Conservation (phyloP, 2,113 vertebrate species). For the Pycnonotus jocosus region DNA sequence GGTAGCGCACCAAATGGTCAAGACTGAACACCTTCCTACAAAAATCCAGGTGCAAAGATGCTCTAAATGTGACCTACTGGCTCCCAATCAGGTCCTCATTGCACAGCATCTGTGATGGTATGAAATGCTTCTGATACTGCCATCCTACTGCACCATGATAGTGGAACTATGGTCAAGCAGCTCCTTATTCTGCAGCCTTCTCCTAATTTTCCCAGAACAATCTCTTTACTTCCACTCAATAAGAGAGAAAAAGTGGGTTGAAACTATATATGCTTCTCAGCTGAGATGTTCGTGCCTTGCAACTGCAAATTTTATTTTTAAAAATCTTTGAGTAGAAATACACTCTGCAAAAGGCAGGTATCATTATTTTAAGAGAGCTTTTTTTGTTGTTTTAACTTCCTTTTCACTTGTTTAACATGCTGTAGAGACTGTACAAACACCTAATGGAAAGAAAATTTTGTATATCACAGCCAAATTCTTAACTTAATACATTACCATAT, state of each 20-base stretch:
- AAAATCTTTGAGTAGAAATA: neutral
- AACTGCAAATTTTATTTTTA: neutral
- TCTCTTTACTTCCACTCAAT: neutral
- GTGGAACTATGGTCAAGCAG: neutral
- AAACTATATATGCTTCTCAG: neutral
- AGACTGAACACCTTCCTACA: neutral
- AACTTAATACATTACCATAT: slow-evolving; percentile 12
- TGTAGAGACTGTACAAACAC: neutral
- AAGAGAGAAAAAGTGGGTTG: neutral
- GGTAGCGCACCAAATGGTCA: neutral
- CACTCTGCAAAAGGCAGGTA: neutral
- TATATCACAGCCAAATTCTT: slow-evolving; percentile 11
- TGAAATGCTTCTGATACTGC: neutral
- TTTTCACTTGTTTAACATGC: slow-evolving; percentile 10
- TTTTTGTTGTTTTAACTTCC: neutral
- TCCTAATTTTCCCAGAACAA: neutral
- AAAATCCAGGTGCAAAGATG: neutral
- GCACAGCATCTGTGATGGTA: neutral
- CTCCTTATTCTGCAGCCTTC: neutral
- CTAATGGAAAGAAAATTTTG: neutral
- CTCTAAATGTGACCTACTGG: neutral
- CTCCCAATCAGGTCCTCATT: neutral
- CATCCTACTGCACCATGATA: neutral
- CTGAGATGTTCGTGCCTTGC: neutral
- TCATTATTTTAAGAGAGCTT: neutral